A percentile compares a stretch with the other conserved stretches of the same genome.
These are phyloP conservation scores for Pristionchus fissidentatus DNA, from an alignment of 2,888 invertebrate genomes.

Conservation along the genomic window DNA sequence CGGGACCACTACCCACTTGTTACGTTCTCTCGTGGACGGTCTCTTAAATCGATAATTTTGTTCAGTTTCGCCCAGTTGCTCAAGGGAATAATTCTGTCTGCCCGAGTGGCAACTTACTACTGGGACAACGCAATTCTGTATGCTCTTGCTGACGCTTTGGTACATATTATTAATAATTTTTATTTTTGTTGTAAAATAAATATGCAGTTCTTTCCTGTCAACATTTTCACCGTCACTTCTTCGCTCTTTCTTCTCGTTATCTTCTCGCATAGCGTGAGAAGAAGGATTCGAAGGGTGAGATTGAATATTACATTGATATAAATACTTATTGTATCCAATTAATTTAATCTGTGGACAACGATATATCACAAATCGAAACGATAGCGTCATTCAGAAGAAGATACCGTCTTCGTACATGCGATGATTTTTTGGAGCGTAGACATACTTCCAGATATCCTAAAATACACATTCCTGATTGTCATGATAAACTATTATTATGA, in stretches of 20 bases:
- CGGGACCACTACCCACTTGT: no score
- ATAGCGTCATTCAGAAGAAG: no score
- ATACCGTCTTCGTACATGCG: no score
- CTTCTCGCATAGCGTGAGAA: background rate
- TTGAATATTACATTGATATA: no score
- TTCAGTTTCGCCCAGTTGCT: background rate
- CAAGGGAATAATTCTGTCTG: background rate
- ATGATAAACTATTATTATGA: background rate
- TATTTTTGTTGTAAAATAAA: background rate
- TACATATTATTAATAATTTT: background rate
- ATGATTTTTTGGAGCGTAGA: no score
- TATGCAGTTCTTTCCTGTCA: background rate
- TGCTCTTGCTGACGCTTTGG: background rate
- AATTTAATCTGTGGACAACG: no score
- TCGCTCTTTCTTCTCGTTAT: background rate
- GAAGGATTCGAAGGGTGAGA: background rate
- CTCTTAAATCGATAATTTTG: background rate
- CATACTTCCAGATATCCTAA: no score
- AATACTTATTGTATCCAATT: no score
- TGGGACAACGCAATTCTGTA: background rate
- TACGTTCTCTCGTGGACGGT: no score
- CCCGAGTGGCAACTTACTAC: background rate
- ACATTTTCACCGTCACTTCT: background rate
- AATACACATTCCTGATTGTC: no score
- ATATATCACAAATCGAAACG: no score